phyloP scores from a whole-genome alignment of 2,888 invertebrate genomes.

The Lydus trimaculatus region DNA sequence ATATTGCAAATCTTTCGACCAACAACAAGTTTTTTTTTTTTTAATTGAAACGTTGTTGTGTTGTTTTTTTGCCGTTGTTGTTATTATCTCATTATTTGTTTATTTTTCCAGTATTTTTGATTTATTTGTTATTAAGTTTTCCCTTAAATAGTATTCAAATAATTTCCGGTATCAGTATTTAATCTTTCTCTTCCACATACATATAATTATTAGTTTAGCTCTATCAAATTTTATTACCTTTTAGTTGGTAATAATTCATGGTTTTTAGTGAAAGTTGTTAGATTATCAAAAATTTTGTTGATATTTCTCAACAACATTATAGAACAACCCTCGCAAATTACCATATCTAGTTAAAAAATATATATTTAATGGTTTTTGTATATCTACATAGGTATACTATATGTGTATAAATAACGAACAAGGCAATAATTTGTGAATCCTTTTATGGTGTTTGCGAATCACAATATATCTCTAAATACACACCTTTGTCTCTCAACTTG shows the following conservation, averaged over 20 bases:
- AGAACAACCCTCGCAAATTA: conserved; percentile 8
- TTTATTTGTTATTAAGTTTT: not conserved
- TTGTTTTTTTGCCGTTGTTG: not conserved
- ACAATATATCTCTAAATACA: conserved; percentile 39
- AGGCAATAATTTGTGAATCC: conserved; percentile 39
- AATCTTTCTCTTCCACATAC: no score
- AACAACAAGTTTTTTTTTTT: conserved; percentile 17
- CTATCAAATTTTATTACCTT: not conserved
- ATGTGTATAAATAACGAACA: conserved; percentile 1
- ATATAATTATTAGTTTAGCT: not conserved
- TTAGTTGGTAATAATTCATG: not conserved
- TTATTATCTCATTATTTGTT: not conserved
- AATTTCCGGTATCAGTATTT: not conserved
- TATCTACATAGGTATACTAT: not conserved
- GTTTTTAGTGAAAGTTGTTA: not conserved
- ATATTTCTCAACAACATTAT: no score
- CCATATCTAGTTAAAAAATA: not conserved
- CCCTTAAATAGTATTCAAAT: not conserved
- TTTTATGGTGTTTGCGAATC: conserved; percentile 39
- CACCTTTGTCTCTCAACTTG: conserved; percentile 28
- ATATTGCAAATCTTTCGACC: conserved; percentile 26
- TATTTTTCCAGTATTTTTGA: not conserved
- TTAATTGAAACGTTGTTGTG: conserved; percentile 28
- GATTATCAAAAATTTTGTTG: not conserved
- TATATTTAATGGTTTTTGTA: not conserved